These are phyloP conservation scores for Merops nubicus DNA, from an alignment of 2,113 vertebrate species.

Conservation along the genomic window DNA sequence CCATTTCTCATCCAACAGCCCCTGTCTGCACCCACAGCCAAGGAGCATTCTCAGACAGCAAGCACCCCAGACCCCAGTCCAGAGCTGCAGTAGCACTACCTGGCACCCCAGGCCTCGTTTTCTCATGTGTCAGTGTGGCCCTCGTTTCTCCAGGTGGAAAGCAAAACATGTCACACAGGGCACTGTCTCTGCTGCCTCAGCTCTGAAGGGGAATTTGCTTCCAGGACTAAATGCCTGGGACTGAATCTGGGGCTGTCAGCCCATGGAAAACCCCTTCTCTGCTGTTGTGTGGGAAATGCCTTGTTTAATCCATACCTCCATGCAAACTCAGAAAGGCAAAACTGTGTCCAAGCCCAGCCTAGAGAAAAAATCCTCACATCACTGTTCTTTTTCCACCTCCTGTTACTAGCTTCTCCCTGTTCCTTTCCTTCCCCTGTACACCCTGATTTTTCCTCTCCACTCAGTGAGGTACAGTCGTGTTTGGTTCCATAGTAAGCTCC, in stretches of 20 bases:
- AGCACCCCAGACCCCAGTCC: neutral
- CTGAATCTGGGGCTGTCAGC: neutral
- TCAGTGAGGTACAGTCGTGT: rapidly evolving
- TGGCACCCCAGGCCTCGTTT: neutral
- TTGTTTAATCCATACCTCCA: neutral
- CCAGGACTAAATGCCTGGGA: neutral
- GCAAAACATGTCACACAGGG: neutral
- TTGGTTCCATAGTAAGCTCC: neutral
- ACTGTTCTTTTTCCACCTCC: neutral
- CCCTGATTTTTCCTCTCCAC: neutral
- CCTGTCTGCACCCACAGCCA: neutral
- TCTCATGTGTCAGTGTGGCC: rapidly evolving
- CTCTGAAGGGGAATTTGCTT: neutral
- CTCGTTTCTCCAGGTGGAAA: neutral
- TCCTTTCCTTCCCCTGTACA: neutral
- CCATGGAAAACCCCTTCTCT: neutral
- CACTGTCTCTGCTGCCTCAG: rapidly evolving
- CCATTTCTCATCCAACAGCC: neutral
- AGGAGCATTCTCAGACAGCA: rapidly evolving
- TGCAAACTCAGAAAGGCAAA: neutral
- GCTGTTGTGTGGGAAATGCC: rapidly evolving
- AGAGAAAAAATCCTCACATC: neutral
- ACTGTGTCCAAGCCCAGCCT: neutral
- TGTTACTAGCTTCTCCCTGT: neutral
- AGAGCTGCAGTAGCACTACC: rapidly evolving